Evolutionary conservation across 2,797 vertebrate species (phyloP), one percentile per base, ranked within the genome.

Genomic region (Danio aesculapii): DNA sequence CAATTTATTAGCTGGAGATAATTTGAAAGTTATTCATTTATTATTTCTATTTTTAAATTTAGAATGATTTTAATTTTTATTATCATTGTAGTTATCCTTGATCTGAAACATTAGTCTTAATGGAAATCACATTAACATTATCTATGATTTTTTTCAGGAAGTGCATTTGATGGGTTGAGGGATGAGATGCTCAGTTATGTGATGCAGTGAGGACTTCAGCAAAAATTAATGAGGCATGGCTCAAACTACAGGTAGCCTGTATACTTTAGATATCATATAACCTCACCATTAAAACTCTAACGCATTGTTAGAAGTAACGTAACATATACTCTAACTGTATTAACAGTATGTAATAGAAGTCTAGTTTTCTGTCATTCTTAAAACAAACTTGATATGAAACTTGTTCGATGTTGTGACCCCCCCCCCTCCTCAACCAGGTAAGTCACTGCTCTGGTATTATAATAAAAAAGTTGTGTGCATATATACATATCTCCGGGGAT

Each of bases 381-480:
- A 76, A 44, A 8, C 44, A 17, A 66, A 19, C 39, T 55, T 14
- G 7, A 62, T 39, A 41, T 39, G 9, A 16, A 50, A 59, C 39
- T 44, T 4, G 30, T 46, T 52, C 46, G 13, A 71, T 70, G 21
- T 64, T 72, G 77, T 61, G 6, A 58, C 16, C 21, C 77, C 16
- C 30, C 19, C 8, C 16, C 21, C 77, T 10, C 30, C 19, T 8
- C 11, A 71, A 43, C n/a, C 66, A 70, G 57, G 46, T 62, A 70
- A 61, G 46, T 69, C 66, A 52, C 67, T 62, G 8, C 77, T 53
- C 47, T 71, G 67, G 47, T 70, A 19, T 79, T 43, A 70, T 62
- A 50, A 52, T 58, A 16, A 58, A 74, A 47, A 74, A 47, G 41
- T 16, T 74, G 69, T 71, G 69, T 71, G 39, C 57, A 2, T 73